These are phyloP conservation scores for Danaus melanippus DNA, from an alignment of 1,140 invertebrate genomes.

Conservation along the genomic window DNA sequence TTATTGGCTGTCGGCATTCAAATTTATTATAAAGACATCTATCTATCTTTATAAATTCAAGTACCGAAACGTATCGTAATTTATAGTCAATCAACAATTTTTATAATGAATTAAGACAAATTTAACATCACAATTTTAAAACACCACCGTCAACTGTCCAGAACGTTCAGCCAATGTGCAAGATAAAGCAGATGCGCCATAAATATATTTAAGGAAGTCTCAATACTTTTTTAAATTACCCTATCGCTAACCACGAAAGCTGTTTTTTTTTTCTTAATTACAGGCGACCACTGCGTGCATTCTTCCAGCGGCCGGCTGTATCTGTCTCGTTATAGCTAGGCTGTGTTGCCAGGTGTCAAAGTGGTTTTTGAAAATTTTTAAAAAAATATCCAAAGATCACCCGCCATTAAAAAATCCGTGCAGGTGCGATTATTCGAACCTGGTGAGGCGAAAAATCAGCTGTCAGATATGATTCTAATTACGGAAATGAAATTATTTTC, in stretches of 20 bases:
- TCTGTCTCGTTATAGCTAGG: slow-evolving; percentile 32
- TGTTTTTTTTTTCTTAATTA: slow-evolving; percentile 28
- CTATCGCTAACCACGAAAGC: slow-evolving; percentile 20
- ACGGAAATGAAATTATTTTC: slow-evolving; percentile 14
- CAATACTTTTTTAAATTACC: slow-evolving; percentile 22
- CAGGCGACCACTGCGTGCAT: slow-evolving; percentile 23
- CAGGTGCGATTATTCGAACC: slow-evolving; percentile 41
- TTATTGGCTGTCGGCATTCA: too few species aligned
- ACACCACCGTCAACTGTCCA: too few species aligned
- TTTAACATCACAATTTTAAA: too few species aligned
- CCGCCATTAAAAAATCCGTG: slow-evolving; percentile 55
- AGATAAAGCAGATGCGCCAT: slow-evolving; percentile 19
- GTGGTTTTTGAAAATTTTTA: slow-evolving; percentile 40
- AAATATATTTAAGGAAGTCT: slow-evolving; percentile 15
- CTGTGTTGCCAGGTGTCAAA: slow-evolving; percentile 52
- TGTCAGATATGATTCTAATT: slow-evolving; percentile 40
- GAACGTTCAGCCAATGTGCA: not conserved
- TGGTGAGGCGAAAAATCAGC: slow-evolving; percentile 58
- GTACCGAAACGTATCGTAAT: too few species aligned
- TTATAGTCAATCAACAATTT: too few species aligned
- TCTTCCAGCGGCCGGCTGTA: slow-evolving; percentile 37
- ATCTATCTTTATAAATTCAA: too few species aligned
- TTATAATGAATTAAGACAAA: too few species aligned
- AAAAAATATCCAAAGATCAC: slow-evolving; percentile 45
- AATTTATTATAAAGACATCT: too few species aligned